Evolutionary conservation across 2,888 invertebrate species (phyloP).

Genomic region (Nephrotoma appendiculata): DNA sequence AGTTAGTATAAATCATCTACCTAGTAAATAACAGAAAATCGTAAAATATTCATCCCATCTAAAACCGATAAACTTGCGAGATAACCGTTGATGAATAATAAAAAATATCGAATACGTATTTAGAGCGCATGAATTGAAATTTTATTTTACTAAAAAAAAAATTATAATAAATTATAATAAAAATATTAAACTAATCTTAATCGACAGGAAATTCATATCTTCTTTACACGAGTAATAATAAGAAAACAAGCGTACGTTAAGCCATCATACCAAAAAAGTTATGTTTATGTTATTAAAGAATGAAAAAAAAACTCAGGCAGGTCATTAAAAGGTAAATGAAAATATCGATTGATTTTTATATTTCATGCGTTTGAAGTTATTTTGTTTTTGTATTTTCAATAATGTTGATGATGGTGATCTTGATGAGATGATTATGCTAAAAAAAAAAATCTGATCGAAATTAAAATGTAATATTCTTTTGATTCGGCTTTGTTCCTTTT

Average conservation of each 20-base stretch:
- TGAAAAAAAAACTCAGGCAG: background rate
- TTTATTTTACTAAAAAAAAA: background rate
- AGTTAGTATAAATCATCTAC: background rate
- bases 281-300: background rate
- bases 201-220: constrained; percentile 4
- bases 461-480: background rate
- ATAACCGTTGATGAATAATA: background rate
- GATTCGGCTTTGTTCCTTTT: background rate
- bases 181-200: constrained; percentile 1
- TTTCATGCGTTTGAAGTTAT: background rate
- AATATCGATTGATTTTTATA: background rate
- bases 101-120: background rate
- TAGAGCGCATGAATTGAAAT: background rate
- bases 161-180: background rate
- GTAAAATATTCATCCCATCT: background rate
- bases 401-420: background rate
- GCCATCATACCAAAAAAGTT: background rate
- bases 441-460: background rate
- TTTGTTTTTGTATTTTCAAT: background rate
- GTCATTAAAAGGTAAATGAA: background rate
- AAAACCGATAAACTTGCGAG: background rate
- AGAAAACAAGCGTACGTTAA: background rate
- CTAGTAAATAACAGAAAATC: background rate
- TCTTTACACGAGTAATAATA: background rate
- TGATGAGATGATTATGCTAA: background rate